A percentile compares a stretch with the other conserved stretches of the same genome.
Conservation (phyloP, 2,797 vertebrate genomes). For the Hyperoplus lanceolatus region DNA sequence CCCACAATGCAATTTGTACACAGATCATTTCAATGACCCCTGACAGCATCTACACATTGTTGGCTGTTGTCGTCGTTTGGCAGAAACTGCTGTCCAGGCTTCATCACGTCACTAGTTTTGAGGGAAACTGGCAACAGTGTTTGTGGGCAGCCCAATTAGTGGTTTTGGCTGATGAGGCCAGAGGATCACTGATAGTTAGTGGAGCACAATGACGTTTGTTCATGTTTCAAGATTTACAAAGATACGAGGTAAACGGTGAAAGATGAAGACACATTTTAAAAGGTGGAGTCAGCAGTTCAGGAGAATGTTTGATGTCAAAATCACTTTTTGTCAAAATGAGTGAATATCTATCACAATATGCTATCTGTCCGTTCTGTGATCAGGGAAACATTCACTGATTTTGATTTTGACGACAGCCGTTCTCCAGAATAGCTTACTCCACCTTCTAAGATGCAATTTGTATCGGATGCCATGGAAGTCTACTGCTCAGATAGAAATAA, state of each 20-base stretch:
- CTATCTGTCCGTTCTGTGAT: too few relatives aligned
- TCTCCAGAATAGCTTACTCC: neutral
- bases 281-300: too few relatives aligned
- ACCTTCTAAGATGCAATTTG: too few relatives aligned
- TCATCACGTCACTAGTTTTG: constrained; percentile 54
- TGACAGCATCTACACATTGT: constrained; percentile 70
- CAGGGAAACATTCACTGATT: too few relatives aligned
- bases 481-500: constrained; percentile 46
- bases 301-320: too few relatives aligned
- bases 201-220: constrained; percentile 50
- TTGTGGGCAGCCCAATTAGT: constrained; percentile 70
- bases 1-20: constrained; percentile 78
- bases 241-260: constrained; percentile 36
- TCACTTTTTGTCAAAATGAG: too few relatives aligned
- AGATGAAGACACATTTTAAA: constrained; percentile 40
- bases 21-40: constrained; percentile 78
- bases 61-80: constrained; percentile 63
- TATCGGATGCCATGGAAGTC: constrained; percentile 26
- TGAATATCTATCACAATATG: too few relatives aligned
- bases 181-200: constrained; percentile 57
- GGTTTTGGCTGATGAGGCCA: constrained; percentile 69
- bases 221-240: constrained; percentile 41
- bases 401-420: too few relatives aligned
- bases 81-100: constrained; percentile 47
- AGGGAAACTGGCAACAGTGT: constrained; percentile 55